These are phyloP conservation scores for Megamerina dolium DNA, from an alignment of 2,888 invertebrate species.

Conservation along the genomic window DNA sequence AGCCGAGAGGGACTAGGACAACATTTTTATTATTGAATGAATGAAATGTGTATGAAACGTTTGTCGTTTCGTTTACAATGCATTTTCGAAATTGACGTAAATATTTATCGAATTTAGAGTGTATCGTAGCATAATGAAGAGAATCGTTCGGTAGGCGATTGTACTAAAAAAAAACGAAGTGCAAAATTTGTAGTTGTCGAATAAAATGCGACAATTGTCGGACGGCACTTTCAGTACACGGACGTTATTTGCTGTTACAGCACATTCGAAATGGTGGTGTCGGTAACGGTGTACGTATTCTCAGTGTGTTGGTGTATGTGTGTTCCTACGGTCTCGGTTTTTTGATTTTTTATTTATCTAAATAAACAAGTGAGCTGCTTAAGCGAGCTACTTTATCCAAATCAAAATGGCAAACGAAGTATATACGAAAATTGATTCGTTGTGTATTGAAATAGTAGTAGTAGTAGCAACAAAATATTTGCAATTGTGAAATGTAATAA, in stretches of 20 bases:
- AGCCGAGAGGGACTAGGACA: slow-evolving; percentile 38
- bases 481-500: neutral
- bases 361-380: too few species aligned
- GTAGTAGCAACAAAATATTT: neutral
- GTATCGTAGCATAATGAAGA: neutral
- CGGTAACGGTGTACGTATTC: slow-evolving; percentile 7
- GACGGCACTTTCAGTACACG: slow-evolving; percentile 41
- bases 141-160: neutral
- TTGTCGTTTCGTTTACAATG: too few species aligned
- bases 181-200: slow-evolving; percentile 31
- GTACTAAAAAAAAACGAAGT: slow-evolving; percentile 26
- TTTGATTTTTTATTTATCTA: too few species aligned
- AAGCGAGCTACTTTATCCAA: too few species aligned
- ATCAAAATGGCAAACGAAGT: too few species aligned
- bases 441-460: too few species aligned
- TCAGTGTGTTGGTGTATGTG: too few species aligned
- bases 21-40: slow-evolving; percentile 38
- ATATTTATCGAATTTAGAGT: neutral
- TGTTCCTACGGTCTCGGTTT: too few species aligned
- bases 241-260: slow-evolving; percentile 39
- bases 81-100: too few species aligned
- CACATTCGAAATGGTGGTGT: slow-evolving; percentile 21
- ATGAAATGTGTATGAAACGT: slow-evolving; percentile 3
- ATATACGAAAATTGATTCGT: too few species aligned
- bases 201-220: slow-evolving; percentile 45